These are phyloP conservation scores for Dilophus febrilis DNA, from an alignment of 2,888 invertebrate species.

Conservation along the genomic window DNA sequence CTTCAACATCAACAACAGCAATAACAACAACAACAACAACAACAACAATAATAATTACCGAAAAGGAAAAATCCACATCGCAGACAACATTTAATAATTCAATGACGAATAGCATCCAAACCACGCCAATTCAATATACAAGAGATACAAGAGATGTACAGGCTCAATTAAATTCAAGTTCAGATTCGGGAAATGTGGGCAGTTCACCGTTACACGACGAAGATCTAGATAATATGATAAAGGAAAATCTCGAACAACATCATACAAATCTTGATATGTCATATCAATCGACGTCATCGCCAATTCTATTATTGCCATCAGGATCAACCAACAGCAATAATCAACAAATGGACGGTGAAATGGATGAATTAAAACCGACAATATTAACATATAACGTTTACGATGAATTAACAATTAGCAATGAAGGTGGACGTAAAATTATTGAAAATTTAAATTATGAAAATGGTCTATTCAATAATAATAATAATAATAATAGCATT, in stretches of 20 bases:
- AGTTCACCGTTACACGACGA: constrained; percentile 22
- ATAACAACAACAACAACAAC: too few relatives aligned
- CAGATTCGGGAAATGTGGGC: constrained; percentile 28
- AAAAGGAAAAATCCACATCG: too few relatives aligned
- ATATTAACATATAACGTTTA: background rate
- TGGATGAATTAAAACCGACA: too few relatives aligned
- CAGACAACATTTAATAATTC: too few relatives aligned
- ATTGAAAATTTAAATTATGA: background rate
- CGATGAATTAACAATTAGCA: background rate
- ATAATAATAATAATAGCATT: too few relatives aligned
- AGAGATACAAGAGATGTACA: constrained; percentile 5
- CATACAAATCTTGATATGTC: too few relatives aligned
- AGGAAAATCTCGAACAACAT: too few relatives aligned
- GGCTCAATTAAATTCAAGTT: constrained; percentile 2
- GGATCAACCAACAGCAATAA: background rate
- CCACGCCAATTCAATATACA: too few relatives aligned
- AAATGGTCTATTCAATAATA: too few relatives aligned
- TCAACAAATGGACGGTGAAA: too few relatives aligned
- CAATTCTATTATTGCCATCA: constrained; percentile 7
- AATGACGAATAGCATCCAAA: too few relatives aligned
- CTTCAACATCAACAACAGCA: constrained; percentile 19
- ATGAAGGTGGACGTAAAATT: background rate
- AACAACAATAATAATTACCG: too few relatives aligned
- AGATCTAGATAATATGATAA: constrained; percentile 5
- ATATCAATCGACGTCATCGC: constrained; percentile 5